phyloP scores from a whole-genome alignment of 1,140 invertebrate genomes.

The Papilio aristodemus region DNA sequence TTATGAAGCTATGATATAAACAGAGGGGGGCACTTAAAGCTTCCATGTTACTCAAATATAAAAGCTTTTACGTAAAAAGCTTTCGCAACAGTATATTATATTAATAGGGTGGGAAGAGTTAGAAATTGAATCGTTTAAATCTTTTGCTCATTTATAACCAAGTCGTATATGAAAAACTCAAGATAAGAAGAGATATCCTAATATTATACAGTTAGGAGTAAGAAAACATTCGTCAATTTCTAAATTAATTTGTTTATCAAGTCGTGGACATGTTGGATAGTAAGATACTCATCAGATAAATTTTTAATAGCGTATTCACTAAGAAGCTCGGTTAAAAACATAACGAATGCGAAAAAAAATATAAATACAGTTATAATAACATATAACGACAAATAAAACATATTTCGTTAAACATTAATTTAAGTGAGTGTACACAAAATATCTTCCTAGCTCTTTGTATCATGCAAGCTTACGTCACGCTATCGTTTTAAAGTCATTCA shows the following conservation, averaged over 20 bases:
- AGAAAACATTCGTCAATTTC: no score
- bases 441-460: not conserved
- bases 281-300: no score
- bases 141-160: not conserved
- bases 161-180: not conserved
- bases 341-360: no score
- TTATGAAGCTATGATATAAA: conserved; percentile 20
- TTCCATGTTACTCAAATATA: conserved; percentile 8
- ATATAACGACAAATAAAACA: no score
- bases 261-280: no score
- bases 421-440: not conserved
- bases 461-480: conserved; percentile 20
- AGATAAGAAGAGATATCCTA: no score
- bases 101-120: conserved; percentile 8
- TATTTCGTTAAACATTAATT: no score
- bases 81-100: conserved; percentile 1
- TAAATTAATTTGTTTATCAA: no score
- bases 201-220: no score
- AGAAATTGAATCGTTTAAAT: not conserved
- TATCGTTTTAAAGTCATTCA: conserved; percentile 55
- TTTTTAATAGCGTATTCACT: no score
- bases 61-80: conserved; percentile 21
- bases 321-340: no score
- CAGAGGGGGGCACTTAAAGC: conserved; percentile 19
- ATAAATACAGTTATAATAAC: no score